A percentile compares a stretch with the other conserved stretches of the same genome.
These are phyloP conservation scores for Holothuria leucospilota DNA, from an alignment of 53 echinoderm and acorn worm genomes.

Conservation along the genomic window DNA sequence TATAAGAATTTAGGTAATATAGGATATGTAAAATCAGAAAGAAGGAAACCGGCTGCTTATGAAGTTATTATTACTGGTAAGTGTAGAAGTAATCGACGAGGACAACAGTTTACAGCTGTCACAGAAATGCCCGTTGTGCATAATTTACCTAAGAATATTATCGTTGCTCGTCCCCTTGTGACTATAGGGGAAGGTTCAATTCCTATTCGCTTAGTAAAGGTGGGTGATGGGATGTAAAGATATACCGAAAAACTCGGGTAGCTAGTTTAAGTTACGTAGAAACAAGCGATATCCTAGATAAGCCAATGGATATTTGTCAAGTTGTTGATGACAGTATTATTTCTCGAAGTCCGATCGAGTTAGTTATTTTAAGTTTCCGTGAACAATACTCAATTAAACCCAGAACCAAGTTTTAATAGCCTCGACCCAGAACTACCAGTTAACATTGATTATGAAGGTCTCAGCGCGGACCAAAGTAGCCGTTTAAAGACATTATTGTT, in stretches of 20 bases:
- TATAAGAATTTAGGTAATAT: neutral
- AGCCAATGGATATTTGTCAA: neutral
- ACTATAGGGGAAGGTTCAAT: neutral
- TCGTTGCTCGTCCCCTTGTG: neutral
- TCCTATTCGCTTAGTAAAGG: neutral
- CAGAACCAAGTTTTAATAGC: neutral
- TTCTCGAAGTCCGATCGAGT: too few species aligned
- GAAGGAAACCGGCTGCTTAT: neutral
- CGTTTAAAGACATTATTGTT: neutral
- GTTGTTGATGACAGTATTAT: too few species aligned
- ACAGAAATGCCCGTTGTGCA: neutral
- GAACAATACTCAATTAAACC: neutral
- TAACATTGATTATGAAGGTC: neutral
- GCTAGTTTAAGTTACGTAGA: too few species aligned
- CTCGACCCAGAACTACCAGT: neutral
- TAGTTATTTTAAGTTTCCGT: too few species aligned
- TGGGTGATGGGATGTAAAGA: too few species aligned
- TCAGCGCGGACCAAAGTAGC: neutral
- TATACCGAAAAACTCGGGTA: too few species aligned
- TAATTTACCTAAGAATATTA: conserved; percentile 4
- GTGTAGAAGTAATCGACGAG: neutral
- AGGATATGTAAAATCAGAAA: neutral
- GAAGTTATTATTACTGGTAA: neutral
- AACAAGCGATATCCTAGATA: too few species aligned
- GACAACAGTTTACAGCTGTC: too few species aligned